Conservation (phyloP, 1,140 invertebrate species). For the Uloborus diversus region DNA sequence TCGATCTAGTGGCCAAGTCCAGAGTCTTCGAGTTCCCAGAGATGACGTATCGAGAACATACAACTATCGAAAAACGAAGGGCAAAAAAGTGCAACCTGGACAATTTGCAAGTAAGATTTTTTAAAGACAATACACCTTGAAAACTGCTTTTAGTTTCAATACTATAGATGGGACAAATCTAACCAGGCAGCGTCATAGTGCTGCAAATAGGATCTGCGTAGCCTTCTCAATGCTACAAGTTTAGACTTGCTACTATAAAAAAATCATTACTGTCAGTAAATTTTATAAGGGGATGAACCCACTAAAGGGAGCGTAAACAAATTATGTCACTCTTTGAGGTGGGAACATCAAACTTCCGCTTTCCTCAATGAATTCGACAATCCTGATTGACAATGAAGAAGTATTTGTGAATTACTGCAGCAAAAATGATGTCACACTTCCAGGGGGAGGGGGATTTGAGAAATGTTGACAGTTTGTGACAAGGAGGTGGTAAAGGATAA, state of each 20-base stretch:
- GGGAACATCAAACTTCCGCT: background rate
- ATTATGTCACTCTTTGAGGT: background rate
- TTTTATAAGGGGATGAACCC: background rate
- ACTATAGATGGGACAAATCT: no score
- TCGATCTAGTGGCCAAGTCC: background rate
- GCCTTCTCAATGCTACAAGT: no score
- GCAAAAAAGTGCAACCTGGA: background rate
- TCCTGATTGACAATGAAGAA: no score
- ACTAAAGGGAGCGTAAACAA: background rate
- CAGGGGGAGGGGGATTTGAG: no score
- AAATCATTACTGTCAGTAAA: background rate
- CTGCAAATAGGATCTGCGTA: no score
- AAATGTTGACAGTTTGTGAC: background rate
- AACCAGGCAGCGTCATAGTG: no score
- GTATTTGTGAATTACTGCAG: no score
- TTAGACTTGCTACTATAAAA: background rate
- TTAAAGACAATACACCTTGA: background rate
- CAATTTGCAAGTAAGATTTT: constrained; percentile 19
- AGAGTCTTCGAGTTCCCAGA: background rate
- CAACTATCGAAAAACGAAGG: background rate
- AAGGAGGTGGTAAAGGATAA: background rate
- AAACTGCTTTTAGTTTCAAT: background rate
- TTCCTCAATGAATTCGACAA: no score
- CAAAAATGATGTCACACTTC: no score
- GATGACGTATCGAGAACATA: background rate